phyloP scores from a whole-genome alignment of 2,888 invertebrate species.

The Drosophila parthenogenetica region DNA sequence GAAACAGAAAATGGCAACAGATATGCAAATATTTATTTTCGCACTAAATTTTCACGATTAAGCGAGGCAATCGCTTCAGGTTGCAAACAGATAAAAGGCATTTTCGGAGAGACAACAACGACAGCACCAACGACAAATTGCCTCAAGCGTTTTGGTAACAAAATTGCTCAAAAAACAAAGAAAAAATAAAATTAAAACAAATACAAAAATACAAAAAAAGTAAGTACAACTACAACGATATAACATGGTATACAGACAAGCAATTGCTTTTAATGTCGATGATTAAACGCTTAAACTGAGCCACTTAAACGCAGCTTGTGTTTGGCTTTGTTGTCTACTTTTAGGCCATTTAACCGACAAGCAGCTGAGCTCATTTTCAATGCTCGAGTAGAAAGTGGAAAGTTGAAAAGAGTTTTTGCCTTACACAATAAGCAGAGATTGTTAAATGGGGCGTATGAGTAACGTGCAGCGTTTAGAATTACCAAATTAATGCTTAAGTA shows the following conservation, averaged over 20 bases:
- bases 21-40: slow-evolving; percentile 59
- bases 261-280: slow-evolving; percentile 71
- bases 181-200: slow-evolving; percentile 15
- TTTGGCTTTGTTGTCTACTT: slow-evolving; percentile 65
- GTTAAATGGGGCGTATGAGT: slow-evolving; percentile 73
- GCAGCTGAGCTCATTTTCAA: slow-evolving; percentile 26
- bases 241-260: slow-evolving; percentile 42
- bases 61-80: slow-evolving; percentile 32
- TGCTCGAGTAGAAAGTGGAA: slow-evolving; percentile 6
- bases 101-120: slow-evolving; percentile 21
- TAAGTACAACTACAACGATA: slow-evolving; percentile 11
- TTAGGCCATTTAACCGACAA: slow-evolving; percentile 66
- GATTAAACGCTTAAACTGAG: slow-evolving; percentile 62
- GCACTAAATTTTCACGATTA: slow-evolving; percentile 44
- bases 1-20: slow-evolving; percentile 19
- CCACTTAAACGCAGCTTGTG: slow-evolving; percentile 62
- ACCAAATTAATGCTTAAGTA: slow-evolving; percentile 61
- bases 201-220: slow-evolving; percentile 28
- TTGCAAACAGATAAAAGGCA: slow-evolving; percentile 22
- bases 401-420: slow-evolving; percentile 50
- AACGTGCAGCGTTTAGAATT: slow-evolving; percentile 61
- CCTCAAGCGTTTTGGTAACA: slow-evolving; percentile 27
- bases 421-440: slow-evolving; percentile 41
- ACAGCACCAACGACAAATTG: slow-evolving; percentile 40
- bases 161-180: not conserved